Evolutionary conservation across 2,113 vertebrate genomes (phyloP), one percentile per base, ranked within the genome.

Genomic region (Catagonus wagneri): DNA sequence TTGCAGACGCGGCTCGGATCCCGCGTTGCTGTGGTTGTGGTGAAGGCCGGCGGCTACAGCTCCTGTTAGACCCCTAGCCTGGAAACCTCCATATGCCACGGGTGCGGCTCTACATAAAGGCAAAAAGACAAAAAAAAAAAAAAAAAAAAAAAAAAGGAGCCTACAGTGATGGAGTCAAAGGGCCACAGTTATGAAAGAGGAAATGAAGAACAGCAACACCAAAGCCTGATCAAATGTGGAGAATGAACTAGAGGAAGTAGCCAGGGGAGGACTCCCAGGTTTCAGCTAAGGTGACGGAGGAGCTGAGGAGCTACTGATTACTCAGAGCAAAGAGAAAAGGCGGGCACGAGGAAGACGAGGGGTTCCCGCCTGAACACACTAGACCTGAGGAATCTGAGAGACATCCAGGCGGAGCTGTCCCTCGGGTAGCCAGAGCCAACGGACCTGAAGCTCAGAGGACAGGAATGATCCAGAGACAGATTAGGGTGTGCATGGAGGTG

Each of bases 401-500:
- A 72, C 10, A 78, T 1, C 25, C 19, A 71, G 9, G 39, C 86
- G 71, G 36, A 79, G 58, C 27, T 22, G 22, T 15, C 69, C 58
- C 12, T 25, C 0, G 5, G 58, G 34, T 1, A 39, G n/a, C 44
- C 44, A 15, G 3, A 69, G 63, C 22, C 32, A 25, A 12, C 56
- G 36, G 34, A 14, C 17, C 50, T 44, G 68, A 81, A 58, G 20
- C 32, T 83, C 68, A 58, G 61, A 74, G 15, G 19, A 65, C 25
- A 84, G 25, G 74, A 54, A 52, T 19, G 68, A 81, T 8, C 10
- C 7, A 14, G 76, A 54, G 66, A n/a, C 0, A 5, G 56, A 36
- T 3, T 2, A n/a, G 65, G 20, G 17, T 39, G 3, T 4, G 66
- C 9, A 19, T 0, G 17, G 8, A 75, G 60, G 44, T 13, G 2